These are phyloP conservation scores for Patiria miniata DNA, from an alignment of 35 echinoderm and acorn worm genomes.

Conservation along the genomic window DNA sequence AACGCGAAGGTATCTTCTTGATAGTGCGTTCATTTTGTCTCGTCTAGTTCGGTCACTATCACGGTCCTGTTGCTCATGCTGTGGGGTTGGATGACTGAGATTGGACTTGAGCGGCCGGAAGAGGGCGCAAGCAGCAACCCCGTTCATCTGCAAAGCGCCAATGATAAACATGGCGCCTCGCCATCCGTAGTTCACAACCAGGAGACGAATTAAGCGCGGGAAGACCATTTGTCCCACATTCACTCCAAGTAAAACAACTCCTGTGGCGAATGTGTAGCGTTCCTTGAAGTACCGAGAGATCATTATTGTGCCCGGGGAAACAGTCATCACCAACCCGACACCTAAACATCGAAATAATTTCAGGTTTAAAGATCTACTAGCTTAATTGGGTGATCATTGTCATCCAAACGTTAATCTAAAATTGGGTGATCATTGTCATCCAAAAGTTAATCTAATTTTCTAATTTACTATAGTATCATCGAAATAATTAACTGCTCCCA, in stretches of 20 bases:
- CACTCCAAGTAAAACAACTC: conserved; percentile 11
- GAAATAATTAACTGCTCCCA: too few species aligned
- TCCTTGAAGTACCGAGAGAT: conserved; percentile 24
- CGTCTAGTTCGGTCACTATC: neutral
- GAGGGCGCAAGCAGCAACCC: conserved; percentile 27
- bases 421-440: too few species aligned
- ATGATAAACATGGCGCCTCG: conserved; percentile 43
- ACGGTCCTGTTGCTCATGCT: neutral
- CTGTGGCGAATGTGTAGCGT: conserved; percentile 39
- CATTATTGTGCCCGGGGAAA: too few species aligned
- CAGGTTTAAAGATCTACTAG: too few species aligned
- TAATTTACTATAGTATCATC: too few species aligned
- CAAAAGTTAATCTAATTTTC: too few species aligned
- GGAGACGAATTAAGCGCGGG: neutral
- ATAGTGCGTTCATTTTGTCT: too few species aligned
- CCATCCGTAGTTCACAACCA: conserved; percentile 46
- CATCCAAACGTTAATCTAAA: too few species aligned
- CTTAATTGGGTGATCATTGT: too few species aligned
- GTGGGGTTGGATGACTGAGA: neutral
- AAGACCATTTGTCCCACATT: conserved; percentile 28
- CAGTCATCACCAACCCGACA: too few species aligned
- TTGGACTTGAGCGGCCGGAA: neutral
- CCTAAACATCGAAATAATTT: too few species aligned
- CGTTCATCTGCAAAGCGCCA: conserved; percentile 16
- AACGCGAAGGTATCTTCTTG: too few species aligned